Conservation (phyloP, 2,888 invertebrate species). For the Clitarchus hookeri region DNA sequence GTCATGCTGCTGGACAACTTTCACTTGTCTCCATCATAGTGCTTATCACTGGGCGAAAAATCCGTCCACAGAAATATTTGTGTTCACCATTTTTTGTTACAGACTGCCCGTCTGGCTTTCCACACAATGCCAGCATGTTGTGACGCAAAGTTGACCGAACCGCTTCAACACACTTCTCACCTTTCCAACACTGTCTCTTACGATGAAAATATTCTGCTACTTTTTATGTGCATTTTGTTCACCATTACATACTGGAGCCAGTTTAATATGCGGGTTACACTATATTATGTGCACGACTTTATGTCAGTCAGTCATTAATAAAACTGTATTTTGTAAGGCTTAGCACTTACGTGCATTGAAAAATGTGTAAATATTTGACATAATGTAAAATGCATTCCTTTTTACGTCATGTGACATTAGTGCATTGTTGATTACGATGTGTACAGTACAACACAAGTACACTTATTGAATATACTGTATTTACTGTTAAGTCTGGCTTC, state of each 20-base stretch:
- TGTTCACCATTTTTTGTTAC: neutral
- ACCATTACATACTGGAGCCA: neutral
- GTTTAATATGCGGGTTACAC: neutral
- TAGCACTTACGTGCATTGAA: too few relatives aligned
- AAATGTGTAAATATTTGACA: too few relatives aligned
- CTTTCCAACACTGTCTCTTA: conserved; percentile 1
- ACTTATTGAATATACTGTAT: too few relatives aligned
- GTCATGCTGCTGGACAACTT: neutral
- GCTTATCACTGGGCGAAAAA: neutral
- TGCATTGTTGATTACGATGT: too few relatives aligned
- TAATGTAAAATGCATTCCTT: too few relatives aligned
- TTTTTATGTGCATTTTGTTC: neutral
- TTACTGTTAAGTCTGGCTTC: neutral
- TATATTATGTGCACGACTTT: too few relatives aligned
- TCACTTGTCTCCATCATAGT: neutral
- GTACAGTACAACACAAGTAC: too few relatives aligned
- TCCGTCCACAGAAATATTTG: neutral
- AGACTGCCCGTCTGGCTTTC: neutral
- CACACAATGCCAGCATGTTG: conserved; percentile 4
- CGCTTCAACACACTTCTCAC: conserved; percentile 11
- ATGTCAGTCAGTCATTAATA: too few relatives aligned
- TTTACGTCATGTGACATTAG: too few relatives aligned
- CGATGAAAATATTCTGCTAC: neutral
- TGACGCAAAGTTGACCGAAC: neutral
- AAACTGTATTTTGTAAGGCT: too few relatives aligned